Percentiles rank a stretch among this genome's conserved stretches.
phyloP scores from a whole-genome alignment of 2,797 vertebrate species.

The Takifugu rubripes region DNA sequence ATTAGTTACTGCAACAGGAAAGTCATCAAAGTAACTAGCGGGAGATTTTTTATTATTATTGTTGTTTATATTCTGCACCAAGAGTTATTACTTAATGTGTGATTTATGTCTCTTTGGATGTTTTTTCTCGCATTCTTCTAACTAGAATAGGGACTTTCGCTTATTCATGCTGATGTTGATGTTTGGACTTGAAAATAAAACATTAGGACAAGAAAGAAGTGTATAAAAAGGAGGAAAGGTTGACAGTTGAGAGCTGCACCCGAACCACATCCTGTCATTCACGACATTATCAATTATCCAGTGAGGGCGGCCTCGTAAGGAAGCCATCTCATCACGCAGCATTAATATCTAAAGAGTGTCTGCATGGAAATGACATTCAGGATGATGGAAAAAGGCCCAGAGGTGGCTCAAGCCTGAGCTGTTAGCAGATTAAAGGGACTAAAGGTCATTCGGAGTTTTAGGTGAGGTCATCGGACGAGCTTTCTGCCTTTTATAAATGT shows the following conservation, averaged over 20 bases:
- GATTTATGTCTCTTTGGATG: conserved; percentile 55
- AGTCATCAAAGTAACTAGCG: conserved; percentile 64
- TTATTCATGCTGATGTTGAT: not conserved
- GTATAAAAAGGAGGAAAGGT: conserved; percentile 25
- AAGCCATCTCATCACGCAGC: conserved; percentile 76
- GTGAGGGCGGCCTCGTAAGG: conserved; percentile 70
- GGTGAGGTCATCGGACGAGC: conserved; percentile 35
- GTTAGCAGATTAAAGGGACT: conserved; percentile 72
- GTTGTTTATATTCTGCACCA: conserved; percentile 62
- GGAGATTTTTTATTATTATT: conserved; percentile 31
- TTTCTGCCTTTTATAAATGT: conserved; percentile 3
- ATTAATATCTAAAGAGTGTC: conserved; percentile 80
- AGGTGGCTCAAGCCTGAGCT: conserved; percentile 63
- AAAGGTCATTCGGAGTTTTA: conserved; percentile 45
- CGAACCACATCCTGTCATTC: conserved; percentile 76
- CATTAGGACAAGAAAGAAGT: conserved; percentile 8
- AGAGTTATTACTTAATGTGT: conserved; percentile 67
- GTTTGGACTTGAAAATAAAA: not conserved
- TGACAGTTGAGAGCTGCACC: conserved; percentile 60
- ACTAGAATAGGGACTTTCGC: conserved; percentile 2
- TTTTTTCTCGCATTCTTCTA: conserved; percentile 21
- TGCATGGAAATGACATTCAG: conserved; percentile 76
- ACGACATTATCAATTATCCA: conserved; percentile 79
- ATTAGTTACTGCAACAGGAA: conserved; percentile 67
- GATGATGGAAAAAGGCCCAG: conserved; percentile 70